Conservation (phyloP, 2,797 vertebrate genomes). For the Crocodylus rhombifer region DNA sequence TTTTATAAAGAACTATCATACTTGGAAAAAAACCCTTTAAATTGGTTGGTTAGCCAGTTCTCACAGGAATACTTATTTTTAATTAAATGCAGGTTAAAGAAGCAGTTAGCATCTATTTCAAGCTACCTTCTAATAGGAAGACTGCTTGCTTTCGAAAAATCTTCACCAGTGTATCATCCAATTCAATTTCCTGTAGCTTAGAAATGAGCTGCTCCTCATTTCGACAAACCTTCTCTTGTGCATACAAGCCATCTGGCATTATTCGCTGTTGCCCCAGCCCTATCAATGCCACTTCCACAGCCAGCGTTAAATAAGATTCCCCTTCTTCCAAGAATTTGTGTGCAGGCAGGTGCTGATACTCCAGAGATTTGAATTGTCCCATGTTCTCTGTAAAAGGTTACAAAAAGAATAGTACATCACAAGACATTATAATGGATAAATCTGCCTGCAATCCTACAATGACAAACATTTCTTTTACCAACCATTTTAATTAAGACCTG, state of each 20-base stretch:
- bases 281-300: constrained; percentile 92
- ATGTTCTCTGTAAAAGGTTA: constrained; percentile 82
- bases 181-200: constrained; percentile 92
- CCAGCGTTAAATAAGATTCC: constrained; percentile 90
- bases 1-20: not conserved
- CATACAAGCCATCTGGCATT: constrained; percentile 96
- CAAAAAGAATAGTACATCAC: constrained; percentile 44
- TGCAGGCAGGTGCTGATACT: constrained; percentile 89
- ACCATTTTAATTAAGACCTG: not conserved
- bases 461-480: not conserved
- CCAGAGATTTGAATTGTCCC: constrained; percentile 88
- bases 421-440: not conserved
- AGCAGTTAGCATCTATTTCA: constrained; percentile 50
- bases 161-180: constrained; percentile 91
- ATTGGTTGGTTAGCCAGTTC: constrained; percentile 2
- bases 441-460: not conserved
- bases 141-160: constrained; percentile 95
- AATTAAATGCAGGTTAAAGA: constrained; percentile 35
- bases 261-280: constrained; percentile 93
- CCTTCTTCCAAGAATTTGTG: constrained; percentile 93
- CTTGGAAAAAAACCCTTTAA: not conserved
- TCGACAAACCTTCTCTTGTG: constrained; percentile 96
- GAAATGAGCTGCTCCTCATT: constrained; percentile 95
- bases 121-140: constrained; percentile 93
- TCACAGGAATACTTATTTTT: not conserved